Evolutionary conservation across 2,113 vertebrate species (phyloP), one percentile per base, ranked within the genome.

Genomic region (Notarius lentiginosus): DNA sequence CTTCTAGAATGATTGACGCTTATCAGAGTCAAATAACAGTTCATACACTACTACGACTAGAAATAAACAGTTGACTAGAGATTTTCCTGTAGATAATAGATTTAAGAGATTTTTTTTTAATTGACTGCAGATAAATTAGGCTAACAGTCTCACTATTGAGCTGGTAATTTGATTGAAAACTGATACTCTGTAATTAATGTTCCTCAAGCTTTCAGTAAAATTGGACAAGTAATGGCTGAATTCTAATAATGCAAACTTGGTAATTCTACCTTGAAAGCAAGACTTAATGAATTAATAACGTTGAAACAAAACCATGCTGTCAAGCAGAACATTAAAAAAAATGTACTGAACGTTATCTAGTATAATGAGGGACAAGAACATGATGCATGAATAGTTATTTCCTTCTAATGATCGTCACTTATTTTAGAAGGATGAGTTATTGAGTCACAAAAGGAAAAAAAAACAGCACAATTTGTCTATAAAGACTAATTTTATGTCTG

Each of bases 301-400:
- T 86, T 60, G 76, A 80, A 86, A 80, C 30, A 79, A 86, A 81
- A 56, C 77, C 34, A 30, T 10, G 51, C 77, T 80, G 85, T 81
- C 51, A 72, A 27, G 20, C 30, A 79, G 63, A 80, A 60, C 49
- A 66, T 30, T 49, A 60, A 63, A 75, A 84, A 63, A 83, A 75
- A 56, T 24, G 15, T 70, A 68, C 41, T 63, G 76, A 56, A 84
- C 8, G 22, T 84, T 85, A 56, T 53, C 85, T 34, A 15, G 58
- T 76, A 60, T 83, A 82, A 88, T 63, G 65, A 86, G 27, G 66
- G 72, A 53, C 72, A 49, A 79, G n/a, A 60, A 60, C 70, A 70
- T 70, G 41, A 83, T 7, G 17, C 72, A 86, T 30, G 2, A 49
- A 65, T 27, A 20, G 15, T 86, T 86, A 76, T 83, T 58, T 83